Evolutionary conservation across 2,888 invertebrate genomes (phyloP).

Genomic region (Lydus trimaculatus): DNA sequence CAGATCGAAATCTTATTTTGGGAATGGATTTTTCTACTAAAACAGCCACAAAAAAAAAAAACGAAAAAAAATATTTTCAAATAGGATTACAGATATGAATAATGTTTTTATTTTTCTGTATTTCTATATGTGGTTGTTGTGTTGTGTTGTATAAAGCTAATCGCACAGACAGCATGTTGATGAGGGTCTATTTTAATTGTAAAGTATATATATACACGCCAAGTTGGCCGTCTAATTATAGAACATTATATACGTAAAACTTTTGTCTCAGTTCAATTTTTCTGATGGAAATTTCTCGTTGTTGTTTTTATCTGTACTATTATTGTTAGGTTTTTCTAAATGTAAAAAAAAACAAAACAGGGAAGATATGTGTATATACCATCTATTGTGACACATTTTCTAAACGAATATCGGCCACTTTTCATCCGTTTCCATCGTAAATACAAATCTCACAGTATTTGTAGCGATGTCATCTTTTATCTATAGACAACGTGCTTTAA

Average conservation of each 20-base stretch:
- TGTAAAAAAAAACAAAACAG: background rate
- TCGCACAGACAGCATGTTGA: background rate
- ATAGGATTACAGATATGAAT: background rate
- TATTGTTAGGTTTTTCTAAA: background rate
- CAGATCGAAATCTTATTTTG: background rate
- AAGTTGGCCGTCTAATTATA: background rate
- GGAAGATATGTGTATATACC: background rate
- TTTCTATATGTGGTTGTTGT: background rate
- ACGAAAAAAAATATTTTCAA: background rate
- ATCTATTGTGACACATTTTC: background rate
- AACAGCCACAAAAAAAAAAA: background rate
- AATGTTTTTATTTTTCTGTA: background rate
- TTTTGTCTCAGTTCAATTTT: background rate
- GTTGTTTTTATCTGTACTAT: background rate
- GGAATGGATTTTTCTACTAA: background rate
- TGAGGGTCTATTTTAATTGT: background rate
- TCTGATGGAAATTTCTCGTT: background rate
- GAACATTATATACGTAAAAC: background rate
- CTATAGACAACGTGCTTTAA: background rate
- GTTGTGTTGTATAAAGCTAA: background rate
- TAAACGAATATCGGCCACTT: background rate
- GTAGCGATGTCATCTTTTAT: background rate
- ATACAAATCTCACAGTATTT: background rate
- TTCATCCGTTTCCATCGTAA: background rate
- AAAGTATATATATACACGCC: background rate